Conservation (phyloP, 2,797 vertebrate species). For the Sebastiscus tertius region DNA sequence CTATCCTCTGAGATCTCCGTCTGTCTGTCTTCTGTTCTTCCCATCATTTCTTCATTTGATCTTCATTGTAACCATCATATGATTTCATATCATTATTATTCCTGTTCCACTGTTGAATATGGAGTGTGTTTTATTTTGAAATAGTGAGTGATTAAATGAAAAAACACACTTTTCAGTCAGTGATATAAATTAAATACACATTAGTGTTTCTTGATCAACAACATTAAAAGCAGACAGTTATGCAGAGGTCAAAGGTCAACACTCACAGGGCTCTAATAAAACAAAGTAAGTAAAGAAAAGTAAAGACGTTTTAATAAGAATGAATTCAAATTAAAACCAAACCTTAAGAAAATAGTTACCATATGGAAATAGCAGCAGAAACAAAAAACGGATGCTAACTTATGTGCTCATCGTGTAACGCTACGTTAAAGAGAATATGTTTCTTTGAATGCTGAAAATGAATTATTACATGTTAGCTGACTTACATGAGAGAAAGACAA, state of each 20-base stretch:
- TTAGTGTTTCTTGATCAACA: too few species aligned
- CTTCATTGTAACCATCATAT: neutral
- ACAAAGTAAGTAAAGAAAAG: neutral
- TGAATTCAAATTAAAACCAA: neutral
- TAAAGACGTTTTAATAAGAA: neutral
- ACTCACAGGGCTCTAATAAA: too few species aligned
- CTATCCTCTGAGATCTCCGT: conserved; percentile 24
- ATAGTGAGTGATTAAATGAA: too few species aligned
- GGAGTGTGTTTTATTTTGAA: too few species aligned
- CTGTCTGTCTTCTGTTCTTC: neutral
- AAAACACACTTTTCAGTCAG: too few species aligned
- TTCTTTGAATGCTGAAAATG: neutral
- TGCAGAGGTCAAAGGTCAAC: neutral
- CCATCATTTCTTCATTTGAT: neutral
- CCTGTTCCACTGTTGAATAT: neutral
- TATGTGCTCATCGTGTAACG: neutral
- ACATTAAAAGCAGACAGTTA: too few species aligned
- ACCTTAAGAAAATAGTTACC: neutral
- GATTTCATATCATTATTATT: neutral
- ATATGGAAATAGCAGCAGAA: neutral
- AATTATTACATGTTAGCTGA: neutral
- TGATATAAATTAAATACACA: too few species aligned
- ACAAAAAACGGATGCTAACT: neutral
- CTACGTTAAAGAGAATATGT: neutral
- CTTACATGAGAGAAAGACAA: neutral